Conservation (phyloP, 2,888 invertebrate species). For the Chrysodeixis includens region DNA sequence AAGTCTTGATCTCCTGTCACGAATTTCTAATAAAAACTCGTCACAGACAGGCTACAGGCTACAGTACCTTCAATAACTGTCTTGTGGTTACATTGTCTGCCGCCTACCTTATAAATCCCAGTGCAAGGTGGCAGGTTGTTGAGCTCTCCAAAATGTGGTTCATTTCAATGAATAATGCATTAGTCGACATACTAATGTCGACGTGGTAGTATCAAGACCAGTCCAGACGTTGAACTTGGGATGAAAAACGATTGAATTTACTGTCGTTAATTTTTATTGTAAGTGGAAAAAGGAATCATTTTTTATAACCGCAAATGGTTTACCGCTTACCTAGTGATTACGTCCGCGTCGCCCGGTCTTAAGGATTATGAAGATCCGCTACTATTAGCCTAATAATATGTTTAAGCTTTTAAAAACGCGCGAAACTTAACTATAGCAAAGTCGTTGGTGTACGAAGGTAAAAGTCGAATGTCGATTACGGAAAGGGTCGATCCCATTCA, state of each 20-base stretch:
- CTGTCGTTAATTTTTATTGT: not conserved
- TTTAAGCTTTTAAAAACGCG: too few relatives aligned
- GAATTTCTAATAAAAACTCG: not conserved
- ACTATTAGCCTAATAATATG: too few relatives aligned
- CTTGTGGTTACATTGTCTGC: conserved; percentile 2
- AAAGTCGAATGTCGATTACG: too few relatives aligned
- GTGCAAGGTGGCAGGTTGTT: not conserved
- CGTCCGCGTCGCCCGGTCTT: too few relatives aligned
- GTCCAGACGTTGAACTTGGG: not conserved
- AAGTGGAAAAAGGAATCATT: not conserved
- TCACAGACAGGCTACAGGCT: not conserved
- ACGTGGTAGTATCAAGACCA: not conserved
- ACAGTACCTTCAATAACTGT: not conserved
- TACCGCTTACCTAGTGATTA: too few relatives aligned
- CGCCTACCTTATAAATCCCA: not conserved
- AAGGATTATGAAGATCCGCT: too few relatives aligned
- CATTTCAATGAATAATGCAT: not conserved
- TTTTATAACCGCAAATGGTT: not conserved
- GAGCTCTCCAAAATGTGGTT: conserved; percentile 5
- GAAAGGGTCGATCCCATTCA: too few relatives aligned
- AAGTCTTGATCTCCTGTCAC: not conserved
- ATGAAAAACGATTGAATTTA: not conserved
- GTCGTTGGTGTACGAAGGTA: too few relatives aligned
- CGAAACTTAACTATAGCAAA: too few relatives aligned
- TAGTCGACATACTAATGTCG: not conserved